Evolutionary conservation across 1,140 invertebrate species (phyloP).

Genomic region (Caerostris darwini): DNA sequence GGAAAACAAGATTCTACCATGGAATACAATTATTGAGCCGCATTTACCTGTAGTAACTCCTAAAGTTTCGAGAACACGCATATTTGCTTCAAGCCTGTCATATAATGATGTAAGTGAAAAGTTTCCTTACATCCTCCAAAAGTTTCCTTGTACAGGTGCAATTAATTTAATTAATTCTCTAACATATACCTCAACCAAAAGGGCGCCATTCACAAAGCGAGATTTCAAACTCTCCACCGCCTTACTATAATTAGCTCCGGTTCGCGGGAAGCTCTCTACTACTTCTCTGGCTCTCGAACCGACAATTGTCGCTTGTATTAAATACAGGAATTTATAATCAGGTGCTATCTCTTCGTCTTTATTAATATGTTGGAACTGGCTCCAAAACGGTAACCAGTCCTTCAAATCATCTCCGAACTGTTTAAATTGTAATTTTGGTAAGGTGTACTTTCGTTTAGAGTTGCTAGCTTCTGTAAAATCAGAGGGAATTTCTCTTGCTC

Average conservation of each 20-base stretch:
- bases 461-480: not conserved
- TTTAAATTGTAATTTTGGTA: not conserved
- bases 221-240: not conserved
- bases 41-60: no score
- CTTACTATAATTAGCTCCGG: not conserved
- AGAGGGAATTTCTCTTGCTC: not conserved
- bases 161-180: slow-evolving; percentile 45
- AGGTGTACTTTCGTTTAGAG: not conserved
- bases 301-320: not conserved
- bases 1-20: not conserved
- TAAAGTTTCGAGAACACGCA: not conserved
- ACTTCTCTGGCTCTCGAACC: slow-evolving; percentile 41
- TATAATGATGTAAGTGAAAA: slow-evolving; percentile 16
- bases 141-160: not conserved
- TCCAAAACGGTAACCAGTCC: slow-evolving; percentile 4
- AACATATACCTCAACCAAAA: slow-evolving; percentile 29
- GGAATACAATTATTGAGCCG: not conserved
- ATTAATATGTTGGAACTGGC: slow-evolving; percentile 11
- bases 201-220: not conserved
- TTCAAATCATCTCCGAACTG: slow-evolving; percentile 28
- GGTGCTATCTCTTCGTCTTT: slow-evolving; percentile 12
- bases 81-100: not conserved
- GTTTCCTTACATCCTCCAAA: no score
- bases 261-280: slow-evolving; percentile 7
- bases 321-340: slow-evolving; percentile 7